Evolutionary conservation across 92 coral and sea anemone species (phyloP), one percentile per base, ranked within the genome.

Genomic region (Porites divaricata): DNA sequence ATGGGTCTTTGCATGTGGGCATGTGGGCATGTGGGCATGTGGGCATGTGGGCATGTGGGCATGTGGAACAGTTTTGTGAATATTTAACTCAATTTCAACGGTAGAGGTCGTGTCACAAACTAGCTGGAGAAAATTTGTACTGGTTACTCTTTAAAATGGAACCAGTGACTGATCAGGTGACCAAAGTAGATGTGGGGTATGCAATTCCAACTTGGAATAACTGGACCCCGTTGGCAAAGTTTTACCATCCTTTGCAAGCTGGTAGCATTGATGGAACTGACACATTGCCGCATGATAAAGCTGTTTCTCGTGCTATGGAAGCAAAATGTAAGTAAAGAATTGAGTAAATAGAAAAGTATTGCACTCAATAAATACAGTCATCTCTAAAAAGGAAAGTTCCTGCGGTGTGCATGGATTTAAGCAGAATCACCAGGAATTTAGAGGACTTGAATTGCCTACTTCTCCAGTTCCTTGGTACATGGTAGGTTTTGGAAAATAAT

Each of bases 231-330:
- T 86, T 91, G 56, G 99, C 99, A 13, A 95, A 85, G 80, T 89
- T 81, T 54, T 97, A 97, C 77, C 99, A 97, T 70, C 99, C 99
- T 6, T 79, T 97, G 61, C 98, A 97, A 54, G 99, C 99, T 26
- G 99, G 99, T 1, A 97, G 99, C 70, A 97, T 97, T 66, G 99
- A 97, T 72, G 99, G 99, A 0, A 97, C 99, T 24, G 99, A 97
- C 61, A 83, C 92, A 6, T 76, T 62, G 20, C 94, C 99, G 17
- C 99, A 97, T 62, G 99, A 97, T 58, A 90, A 83, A 70, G 99
- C 93, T 54, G 93, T 97, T 48, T 65, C 88, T 52, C 83, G 99
- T 68, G 99, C 99, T 21, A 69, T 91, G 85, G 87, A 80, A 8
- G 89, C 94, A 8, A 93, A 93, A 65, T 97, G 99, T 96, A 83